Base-by-base conservation (phyloP, 2,888 invertebrate genomes). In the Rhogogaster chlorosoma region DNA sequence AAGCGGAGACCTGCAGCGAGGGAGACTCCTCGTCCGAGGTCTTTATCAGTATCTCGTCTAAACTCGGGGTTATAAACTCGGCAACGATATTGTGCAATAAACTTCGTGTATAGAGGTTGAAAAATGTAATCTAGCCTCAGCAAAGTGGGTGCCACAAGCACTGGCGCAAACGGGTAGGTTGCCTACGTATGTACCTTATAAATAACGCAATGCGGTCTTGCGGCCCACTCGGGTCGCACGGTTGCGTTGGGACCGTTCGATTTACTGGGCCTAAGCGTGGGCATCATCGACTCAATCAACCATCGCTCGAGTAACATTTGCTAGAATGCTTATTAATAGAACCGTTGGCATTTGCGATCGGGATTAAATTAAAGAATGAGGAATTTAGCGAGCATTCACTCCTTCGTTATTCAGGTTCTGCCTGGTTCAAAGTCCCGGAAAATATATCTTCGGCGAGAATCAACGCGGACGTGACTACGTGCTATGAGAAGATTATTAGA, bases 181-280 rank as follows among this genome's bases (percentile, higher is more conserved):
- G 12, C 18, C 29, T 67, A 32, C 32, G 67, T 67, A 67, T 12
- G 32, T 32, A 67, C 42, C 22, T 22, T 22, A 49, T 29, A 29
- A 26, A 6, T 9, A 64, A 80, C 61, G 80, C 80, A 83, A 83
- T 83, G 83, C 83, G 67, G 83, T 83, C 67, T 67, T 83, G 22
- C 83, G 64, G 67, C 83, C 83, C 83, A 83, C 83, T 83, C 83
- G 45, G 42, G 29, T 49, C 80, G 71, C 45, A 42, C 77, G 77
- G 77, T 77, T 75, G 75, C 36, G 75, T 36, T 77, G 77, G 77
- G 53, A 29, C 83, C 83, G 67, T 83, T 83, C 83, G 83, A 70
- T 83, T 45, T 45, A 61, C 61, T 53, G 77, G 77, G 78, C 32
- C 78, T 29, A 22, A 36, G 73, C 83, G 67, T 83, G 83, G 83